Evolutionary conservation across 2,113 vertebrate genomes (phyloP).

Genomic region (Ctenodactylus gundi): DNA sequence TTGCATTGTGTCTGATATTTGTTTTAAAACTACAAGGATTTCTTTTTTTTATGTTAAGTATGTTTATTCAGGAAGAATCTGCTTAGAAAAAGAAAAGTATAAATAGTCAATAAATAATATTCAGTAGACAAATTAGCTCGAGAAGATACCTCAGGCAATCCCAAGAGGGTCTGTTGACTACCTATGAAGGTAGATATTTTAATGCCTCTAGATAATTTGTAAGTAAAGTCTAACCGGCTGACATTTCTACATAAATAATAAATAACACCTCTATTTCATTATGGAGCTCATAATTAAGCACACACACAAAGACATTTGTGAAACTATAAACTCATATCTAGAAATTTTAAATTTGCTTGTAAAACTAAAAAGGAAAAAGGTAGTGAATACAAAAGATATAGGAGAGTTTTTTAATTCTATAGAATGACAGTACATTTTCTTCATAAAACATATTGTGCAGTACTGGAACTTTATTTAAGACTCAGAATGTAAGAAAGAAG

Average conservation of each 20-base stretch:
- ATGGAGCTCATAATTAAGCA: slow-evolving; percentile 82
- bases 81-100: slow-evolving; percentile 58
- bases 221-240: slow-evolving; percentile 80
- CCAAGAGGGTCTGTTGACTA: slow-evolving; percentile 72
- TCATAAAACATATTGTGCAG: slow-evolving; percentile 66
- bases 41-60: slow-evolving; percentile 54
- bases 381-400: slow-evolving; percentile 68
- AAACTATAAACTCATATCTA: slow-evolving; percentile 64
- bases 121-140: slow-evolving; percentile 75
- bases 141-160: slow-evolving; percentile 66
- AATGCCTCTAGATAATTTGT: slow-evolving; percentile 81
- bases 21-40: slow-evolving; percentile 46
- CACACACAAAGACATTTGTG: slow-evolving; percentile 68
- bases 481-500: slow-evolving; percentile 77
- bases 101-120: slow-evolving; percentile 60
- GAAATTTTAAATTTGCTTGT: slow-evolving; percentile 71
- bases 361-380: slow-evolving; percentile 66
- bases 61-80: slow-evolving; percentile 24
- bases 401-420: slow-evolving; percentile 66
- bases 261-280: slow-evolving; percentile 80
- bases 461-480: slow-evolving; percentile 73
- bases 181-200: slow-evolving; percentile 81
- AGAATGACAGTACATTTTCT: slow-evolving; percentile 66
- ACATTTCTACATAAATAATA: slow-evolving; percentile 79
- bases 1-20: slow-evolving; percentile 42